Base-by-base conservation (phyloP, 92 coral and sea anemone species). In the Palythoa heliodiscus region DNA sequence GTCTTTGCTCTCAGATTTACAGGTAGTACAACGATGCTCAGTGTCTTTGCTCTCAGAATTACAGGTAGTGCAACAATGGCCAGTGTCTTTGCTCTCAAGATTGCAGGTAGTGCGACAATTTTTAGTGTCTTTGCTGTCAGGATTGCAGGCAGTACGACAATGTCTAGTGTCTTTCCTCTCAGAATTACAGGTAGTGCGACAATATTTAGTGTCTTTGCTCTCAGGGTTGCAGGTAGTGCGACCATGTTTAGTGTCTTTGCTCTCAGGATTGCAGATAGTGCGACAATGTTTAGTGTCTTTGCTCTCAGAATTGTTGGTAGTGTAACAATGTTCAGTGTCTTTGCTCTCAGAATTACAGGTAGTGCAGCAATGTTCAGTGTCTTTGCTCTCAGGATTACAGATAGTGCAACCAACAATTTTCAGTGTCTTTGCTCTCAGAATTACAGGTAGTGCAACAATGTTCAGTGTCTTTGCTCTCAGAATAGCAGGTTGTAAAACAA, bases 361-460 rank as follows among this genome's bases (percentile, higher is more conserved):
- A 12, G 39, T 38, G 55, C 15, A 13, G 11, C 43, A 43, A 20
- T 78, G 22, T 10, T 19, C 5, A 3, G 10, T 20, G 20, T 37
- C 50, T 43, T 43, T 3, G 50, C 9, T 43, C 6, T 4, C 5
- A 43, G 48, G 3, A 43, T 43, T 29, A 43, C 48, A 43, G 48
- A 5, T 43, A 43, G 48, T 43, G 48, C 64, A 57, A 57, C 64
- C 15, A 13, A 16, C 43, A 43, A 20, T 78, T 15, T 14, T 20
- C 83, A 77, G 58, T 47, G 22, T 64, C 60, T 29, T 22, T 66
- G 17, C 4, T 66, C 25, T 2, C 40, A 80, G 84, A 66, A 80
- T 17, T 29, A 60, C 58, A 43, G 14, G 24, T 14, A 11, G 39
- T 38, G 40, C 15, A 13, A 23, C 25, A 43, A 37, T 78, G 22